A percentile compares a stretch with the other conserved stretches of the same genome.
Conservation (phyloP, 2,113 vertebrate genomes). For the Nematolebias whitei region DNA sequence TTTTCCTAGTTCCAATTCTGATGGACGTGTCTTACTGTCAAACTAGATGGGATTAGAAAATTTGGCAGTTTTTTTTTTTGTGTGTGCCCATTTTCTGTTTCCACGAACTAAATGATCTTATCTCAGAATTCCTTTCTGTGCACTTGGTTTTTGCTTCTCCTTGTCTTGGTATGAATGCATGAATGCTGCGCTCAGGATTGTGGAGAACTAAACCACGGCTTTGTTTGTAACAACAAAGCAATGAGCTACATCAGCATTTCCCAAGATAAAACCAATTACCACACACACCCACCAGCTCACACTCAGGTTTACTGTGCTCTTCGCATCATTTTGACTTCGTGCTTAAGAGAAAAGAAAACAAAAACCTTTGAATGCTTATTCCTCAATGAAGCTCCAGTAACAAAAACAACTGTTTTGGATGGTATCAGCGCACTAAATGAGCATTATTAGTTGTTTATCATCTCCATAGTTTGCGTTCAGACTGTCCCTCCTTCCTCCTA, state of each 20-base stretch:
- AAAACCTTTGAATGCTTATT: constrained; percentile 19
- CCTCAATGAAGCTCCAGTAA: constrained; percentile 36
- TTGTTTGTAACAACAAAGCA: constrained; percentile 66
- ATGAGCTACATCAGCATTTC: constrained; percentile 64
- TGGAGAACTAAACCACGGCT: constrained; percentile 33
- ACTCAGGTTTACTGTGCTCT: constrained; percentile 46
- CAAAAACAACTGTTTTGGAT: constrained; percentile 20
- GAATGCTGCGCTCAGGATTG: constrained; percentile 26
- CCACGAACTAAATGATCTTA: constrained; percentile 28
- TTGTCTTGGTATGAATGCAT: constrained; percentile 33
- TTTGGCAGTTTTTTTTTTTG: constrained; percentile 30
- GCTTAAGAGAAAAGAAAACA: constrained; percentile 6
- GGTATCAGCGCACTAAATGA: too few relatives aligned
- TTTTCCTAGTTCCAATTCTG: constrained; percentile 24
- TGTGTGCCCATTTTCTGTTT: constrained; percentile 22
- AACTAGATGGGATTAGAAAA: constrained; percentile 13
- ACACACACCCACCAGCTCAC: constrained; percentile 18
- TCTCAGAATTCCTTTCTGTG: constrained; percentile 13
- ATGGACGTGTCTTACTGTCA: constrained; percentile 39
- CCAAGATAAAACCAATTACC: constrained; percentile 62
- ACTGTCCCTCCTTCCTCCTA: too few relatives aligned
- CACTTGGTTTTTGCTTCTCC: constrained; percentile 1
- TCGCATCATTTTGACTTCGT: constrained; percentile 53
- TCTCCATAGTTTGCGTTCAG: too few relatives aligned
- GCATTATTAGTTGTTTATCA: too few relatives aligned